Evolutionary conservation across 1,140 invertebrate genomes (phyloP).

Genomic region (Drosophila pandora): DNA sequence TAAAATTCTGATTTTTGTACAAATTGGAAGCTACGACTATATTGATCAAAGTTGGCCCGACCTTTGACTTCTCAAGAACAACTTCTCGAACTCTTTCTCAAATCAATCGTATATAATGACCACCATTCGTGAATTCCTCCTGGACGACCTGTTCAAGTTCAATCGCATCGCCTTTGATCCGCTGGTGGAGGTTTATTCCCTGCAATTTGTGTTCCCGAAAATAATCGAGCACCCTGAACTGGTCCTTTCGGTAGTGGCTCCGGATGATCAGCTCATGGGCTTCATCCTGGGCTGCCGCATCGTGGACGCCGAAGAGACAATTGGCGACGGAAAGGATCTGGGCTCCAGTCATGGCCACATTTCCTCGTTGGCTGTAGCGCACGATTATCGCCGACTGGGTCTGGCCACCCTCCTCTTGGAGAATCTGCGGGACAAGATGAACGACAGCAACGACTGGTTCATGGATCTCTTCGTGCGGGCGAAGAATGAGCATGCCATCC

Average conservation of each 20-base stretch:
- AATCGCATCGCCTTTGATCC: constrained; percentile 45
- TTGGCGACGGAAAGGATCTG: neutral
- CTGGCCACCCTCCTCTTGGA: constrained; percentile 33
- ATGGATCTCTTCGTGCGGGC: constrained; percentile 46
- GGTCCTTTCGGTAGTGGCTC: constrained; percentile 20
- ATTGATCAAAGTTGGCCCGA: neutral
- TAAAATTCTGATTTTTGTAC: too few species aligned
- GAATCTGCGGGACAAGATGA: constrained; percentile 6
- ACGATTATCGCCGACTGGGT: constrained; percentile 43
- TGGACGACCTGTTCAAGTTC: constrained; percentile 47
- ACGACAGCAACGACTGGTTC: constrained; percentile 21
- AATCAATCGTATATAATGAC: constrained; percentile 25
- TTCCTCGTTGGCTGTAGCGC: constrained; percentile 34
- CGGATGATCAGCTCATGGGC: constrained; percentile 29
- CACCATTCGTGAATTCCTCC: constrained; percentile 19
- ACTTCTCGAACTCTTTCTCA: neutral
- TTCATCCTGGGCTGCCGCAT: constrained; percentile 27
- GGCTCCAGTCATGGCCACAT: constrained; percentile 44
- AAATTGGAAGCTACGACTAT: too few species aligned
- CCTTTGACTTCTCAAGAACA: neutral
- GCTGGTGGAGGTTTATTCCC: constrained; percentile 35
- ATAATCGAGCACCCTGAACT: constrained; percentile 41
- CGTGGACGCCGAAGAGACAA: neutral
- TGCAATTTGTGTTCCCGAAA: constrained; percentile 16
- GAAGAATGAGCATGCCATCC: constrained; percentile 30